Conservation (phyloP, 2,888 invertebrate genomes). For the Macrosiphum euphorbiae region DNA sequence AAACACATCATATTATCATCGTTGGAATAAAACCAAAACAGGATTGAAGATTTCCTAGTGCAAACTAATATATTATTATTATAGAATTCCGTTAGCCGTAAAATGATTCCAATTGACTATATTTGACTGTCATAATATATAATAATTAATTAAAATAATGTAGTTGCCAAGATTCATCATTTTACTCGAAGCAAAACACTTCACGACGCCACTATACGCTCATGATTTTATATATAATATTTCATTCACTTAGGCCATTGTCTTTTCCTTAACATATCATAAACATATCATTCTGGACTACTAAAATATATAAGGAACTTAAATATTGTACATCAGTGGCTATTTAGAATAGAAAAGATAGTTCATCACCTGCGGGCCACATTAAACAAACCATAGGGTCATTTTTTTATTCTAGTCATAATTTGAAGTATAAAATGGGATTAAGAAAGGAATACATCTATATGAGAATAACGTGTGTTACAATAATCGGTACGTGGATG, state of each 20-base stretch:
- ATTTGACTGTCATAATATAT: background rate
- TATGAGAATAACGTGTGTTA: background rate
- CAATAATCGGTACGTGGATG: background rate
- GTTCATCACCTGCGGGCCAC: fast-evolving
- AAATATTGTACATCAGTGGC: background rate
- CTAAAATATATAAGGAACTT: background rate
- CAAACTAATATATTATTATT: background rate
- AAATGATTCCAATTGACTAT: background rate
- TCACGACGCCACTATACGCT: background rate
- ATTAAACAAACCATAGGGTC: background rate
- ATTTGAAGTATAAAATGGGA: background rate
- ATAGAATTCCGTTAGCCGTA: background rate
- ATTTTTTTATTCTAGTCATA: background rate
- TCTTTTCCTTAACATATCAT: background rate
- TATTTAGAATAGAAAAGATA: background rate
- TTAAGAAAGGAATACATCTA: background rate
- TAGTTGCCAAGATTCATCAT: background rate
- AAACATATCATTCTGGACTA: background rate
- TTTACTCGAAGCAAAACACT: background rate
- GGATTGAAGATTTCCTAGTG: background rate
- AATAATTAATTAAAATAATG: background rate
- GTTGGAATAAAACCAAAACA: background rate
- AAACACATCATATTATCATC: background rate
- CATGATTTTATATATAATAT: background rate
- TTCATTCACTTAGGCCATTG: background rate